These are phyloP conservation scores for Oreochromis niloticus DNA, from an alignment of 2,113 vertebrate genomes.

Conservation along the genomic window DNA sequence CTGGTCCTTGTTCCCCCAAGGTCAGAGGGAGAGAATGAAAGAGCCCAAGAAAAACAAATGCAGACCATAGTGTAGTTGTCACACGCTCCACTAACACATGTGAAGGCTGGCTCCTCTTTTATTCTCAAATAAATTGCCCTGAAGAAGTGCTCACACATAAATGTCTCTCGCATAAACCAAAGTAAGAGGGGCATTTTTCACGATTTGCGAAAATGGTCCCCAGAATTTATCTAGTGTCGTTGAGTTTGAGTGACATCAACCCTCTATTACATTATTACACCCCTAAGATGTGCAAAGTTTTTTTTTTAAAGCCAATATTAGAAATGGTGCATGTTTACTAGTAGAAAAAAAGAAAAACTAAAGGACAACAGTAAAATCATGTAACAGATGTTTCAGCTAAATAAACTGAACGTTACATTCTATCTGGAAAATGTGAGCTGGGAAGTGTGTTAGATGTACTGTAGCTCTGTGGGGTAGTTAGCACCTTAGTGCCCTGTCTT, in stretches of 20 bases:
- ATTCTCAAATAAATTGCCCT: constrained; percentile 65
- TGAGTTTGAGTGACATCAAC: constrained; percentile 55
- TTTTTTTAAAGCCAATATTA: not conserved
- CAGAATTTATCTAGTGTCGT: constrained; percentile 43
- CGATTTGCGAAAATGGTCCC: constrained; percentile 52
- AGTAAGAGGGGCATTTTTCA: constrained; percentile 51
- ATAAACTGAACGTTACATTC: constrained; percentile 3
- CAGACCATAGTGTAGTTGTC: constrained; percentile 64
- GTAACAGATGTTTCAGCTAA: not conserved
- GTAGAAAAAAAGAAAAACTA: not conserved
- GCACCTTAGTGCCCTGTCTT: constrained; percentile 47
- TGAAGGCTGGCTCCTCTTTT: constrained; percentile 57
- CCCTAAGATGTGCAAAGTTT: not conserved
- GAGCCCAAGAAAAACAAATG: constrained; percentile 67
- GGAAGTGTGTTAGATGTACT: not conserved
- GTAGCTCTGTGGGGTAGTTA: constrained; percentile 44
- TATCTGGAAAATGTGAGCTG: constrained; percentile 25
- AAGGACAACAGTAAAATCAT: not conserved
- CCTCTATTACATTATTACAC: constrained; percentile 36
- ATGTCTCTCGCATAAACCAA: constrained; percentile 48
- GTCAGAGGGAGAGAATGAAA: constrained; percentile 59
- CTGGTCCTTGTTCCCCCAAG: constrained; percentile 53
- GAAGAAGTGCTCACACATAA: constrained; percentile 58
- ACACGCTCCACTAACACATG: constrained; percentile 58
- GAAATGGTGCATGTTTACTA: constrained; percentile 5